Conservation (phyloP, 1,140 invertebrate species). For the Hylaeus volcanicus region DNA sequence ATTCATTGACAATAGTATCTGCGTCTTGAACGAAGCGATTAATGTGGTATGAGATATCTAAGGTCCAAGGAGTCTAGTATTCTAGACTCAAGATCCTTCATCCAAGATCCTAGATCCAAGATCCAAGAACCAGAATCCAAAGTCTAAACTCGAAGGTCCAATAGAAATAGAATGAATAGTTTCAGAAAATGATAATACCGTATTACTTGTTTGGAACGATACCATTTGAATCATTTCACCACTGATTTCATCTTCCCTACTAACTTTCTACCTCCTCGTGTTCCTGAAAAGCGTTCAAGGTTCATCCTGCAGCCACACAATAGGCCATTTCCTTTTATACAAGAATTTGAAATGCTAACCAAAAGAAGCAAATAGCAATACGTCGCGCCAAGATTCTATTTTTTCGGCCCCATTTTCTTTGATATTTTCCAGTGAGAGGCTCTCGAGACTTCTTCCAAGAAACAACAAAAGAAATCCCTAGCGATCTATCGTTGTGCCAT, state of each 20-base stretch:
- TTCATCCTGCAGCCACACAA: constrained; percentile 38
- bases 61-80: too few relatives aligned
- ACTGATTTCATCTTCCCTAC: not conserved
- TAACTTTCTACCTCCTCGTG: not conserved
- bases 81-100: too few relatives aligned
- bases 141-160: too few relatives aligned
- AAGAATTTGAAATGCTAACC: constrained; percentile 74
- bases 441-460: not conserved
- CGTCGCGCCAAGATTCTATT: constrained; percentile 31
- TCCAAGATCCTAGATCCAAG: too few relatives aligned
- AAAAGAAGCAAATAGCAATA: constrained; percentile 62
- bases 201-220: too few relatives aligned
- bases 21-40: too few relatives aligned
- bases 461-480: not conserved
- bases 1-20: too few relatives aligned
- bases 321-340: constrained; percentile 74
- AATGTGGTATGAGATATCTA: too few relatives aligned
- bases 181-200: too few relatives aligned
- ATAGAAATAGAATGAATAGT: too few relatives aligned
- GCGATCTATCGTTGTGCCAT: not conserved
- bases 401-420: not conserved
- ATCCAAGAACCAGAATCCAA: too few relatives aligned
- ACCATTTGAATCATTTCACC: too few relatives aligned
- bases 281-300: not conserved
- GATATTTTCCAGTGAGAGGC: not conserved